Evolutionary conservation across 2,888 invertebrate genomes (phyloP).

Genomic region (Lissocephala sabroskyi): DNA sequence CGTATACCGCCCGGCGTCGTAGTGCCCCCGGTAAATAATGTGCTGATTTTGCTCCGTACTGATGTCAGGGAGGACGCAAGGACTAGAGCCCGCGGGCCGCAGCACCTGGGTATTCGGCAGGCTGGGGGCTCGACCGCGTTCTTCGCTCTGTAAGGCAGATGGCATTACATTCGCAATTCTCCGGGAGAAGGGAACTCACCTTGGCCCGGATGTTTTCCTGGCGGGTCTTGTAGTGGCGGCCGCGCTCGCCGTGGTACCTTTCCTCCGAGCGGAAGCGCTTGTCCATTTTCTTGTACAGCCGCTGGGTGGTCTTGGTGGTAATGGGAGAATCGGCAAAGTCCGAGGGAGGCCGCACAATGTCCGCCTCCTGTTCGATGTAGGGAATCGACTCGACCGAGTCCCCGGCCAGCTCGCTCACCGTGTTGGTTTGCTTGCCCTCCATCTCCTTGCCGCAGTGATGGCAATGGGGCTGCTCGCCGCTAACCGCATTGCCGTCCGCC

Average conservation of each 20-base stretch:
- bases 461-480: conserved; percentile 79
- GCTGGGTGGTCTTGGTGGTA: conserved; percentile 74
- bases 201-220: conserved; percentile 85
- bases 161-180: not conserved
- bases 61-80: conserved; percentile 76
- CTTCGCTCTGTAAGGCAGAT: conserved; percentile 75
- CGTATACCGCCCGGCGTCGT: conserved; percentile 81
- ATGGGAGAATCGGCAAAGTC: conserved; percentile 90
- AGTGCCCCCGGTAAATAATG: conserved; percentile 84
- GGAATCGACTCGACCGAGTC: conserved; percentile 72
- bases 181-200: conserved; percentile 70
- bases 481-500: conserved; percentile 75
- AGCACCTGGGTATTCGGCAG: conserved; percentile 83
- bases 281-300: conserved; percentile 84
- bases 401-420: conserved; percentile 42
- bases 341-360: conserved; percentile 90
- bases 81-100: conserved; percentile 78
- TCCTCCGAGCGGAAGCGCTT: conserved; percentile 87
- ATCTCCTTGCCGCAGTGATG: conserved; percentile 89
- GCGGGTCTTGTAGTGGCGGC: conserved; percentile 78
- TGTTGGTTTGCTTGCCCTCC: conserved; percentile 74
- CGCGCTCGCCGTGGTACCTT: conserved; percentile 76
- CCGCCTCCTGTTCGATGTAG: conserved; percentile 73
- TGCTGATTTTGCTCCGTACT: conserved; percentile 69
- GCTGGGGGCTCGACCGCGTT: conserved; percentile 80